Evolutionary conservation across 2,797 vertebrate species (phyloP), one percentile per base, ranked within the genome.

Genomic region (Oreochromis grahami): DNA sequence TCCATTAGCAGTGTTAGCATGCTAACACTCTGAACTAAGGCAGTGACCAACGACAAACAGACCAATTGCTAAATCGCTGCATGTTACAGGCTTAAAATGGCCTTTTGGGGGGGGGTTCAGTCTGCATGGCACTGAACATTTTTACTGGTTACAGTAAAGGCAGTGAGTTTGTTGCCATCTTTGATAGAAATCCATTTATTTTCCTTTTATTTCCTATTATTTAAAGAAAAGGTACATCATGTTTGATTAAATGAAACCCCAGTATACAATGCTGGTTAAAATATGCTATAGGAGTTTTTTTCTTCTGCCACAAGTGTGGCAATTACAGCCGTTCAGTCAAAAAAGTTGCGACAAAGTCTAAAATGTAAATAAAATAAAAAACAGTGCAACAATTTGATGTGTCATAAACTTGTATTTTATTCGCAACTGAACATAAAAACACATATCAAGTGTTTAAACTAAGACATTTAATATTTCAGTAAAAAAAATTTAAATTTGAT

Each of bases 31-130:
- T 43, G 1, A 68, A 65, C 7, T 65, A 68, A 0, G 7, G 38
- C 11, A 12, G n/a, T 0, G 38, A 68, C n/a, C 36, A 68, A 4
- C 0, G 36, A 26, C 13, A 68, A 68, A 68, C 38, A 68, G 0
- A 9, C 1, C 38, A 68, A 8, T 15, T 43, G 63, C 63, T 68
- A 43, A 68, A 26, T 26, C 3, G 3, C 13, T 43, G 13, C 8
- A 43, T 68, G 38, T 15, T 43, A 15, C 13, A 41, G 36, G n/a
- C n/a, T 68, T 68, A 41, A 68, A 21, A 2, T 15, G 36, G n/a
- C 7, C 36, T 41, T 43, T 43, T 3, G 5, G 24, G 58, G 24
- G 58, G 34, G 36, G 12, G 2, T 65, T 65, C 4, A 15, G 12
- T 24, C 63, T 60, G 29, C 63, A 68, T 2, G n/a, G n/a, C 36